Base-by-base conservation (phyloP, 2,797 vertebrate genomes). In the Xenopus petersii region DNA sequence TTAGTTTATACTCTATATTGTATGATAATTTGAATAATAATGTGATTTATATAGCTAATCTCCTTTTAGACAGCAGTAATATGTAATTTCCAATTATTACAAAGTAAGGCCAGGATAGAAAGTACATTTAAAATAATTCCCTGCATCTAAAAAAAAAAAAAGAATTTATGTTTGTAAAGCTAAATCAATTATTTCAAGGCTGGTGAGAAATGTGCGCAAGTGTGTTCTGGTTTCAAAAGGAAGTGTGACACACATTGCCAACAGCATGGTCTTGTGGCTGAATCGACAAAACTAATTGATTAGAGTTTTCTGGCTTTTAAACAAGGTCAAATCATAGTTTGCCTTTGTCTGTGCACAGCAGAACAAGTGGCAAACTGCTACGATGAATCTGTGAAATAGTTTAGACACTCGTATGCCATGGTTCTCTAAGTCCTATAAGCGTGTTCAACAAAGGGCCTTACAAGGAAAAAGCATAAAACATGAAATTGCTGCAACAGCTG, bases 401-500 rank as follows among this genome's bases (percentile, higher is more conserved):
- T 78, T 6, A 58, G 64, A 67, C 33, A 17, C 17, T 67, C 21
- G 76, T 46, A 0, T 62, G 49, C 79, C 69, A 36, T 3, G 10
- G 12, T 64, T 72, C 30, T 82, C 71, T 73, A 74, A 82, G 82
- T 63, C 5, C 5, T 79, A 42, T 47, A 80, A 81, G 71, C 81
- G 76, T 36, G 13, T 74, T 80, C 68, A 80, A 59, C 48, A 67
- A 76, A 82, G 26, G 64, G 13, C 79, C 42, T 1, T 68, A 56
- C 79, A 64, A 75, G 67, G 49, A 82, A 51, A 78, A 47, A 68
- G 77, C 51, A 42, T 74, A 80, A 84, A 66, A 87, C n/a, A 65
- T 63, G 67, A 82, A 83, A 83, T 79, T 78, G 65, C 15, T 79
- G n/a, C 78, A 86, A 83, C 80, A 89, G 83, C 88, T 87, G 86